Evolutionary conservation across 2,797 vertebrate genomes (phyloP), one percentile per base, ranked within the genome.

Genomic region (Poliocrania exsul): DNA sequence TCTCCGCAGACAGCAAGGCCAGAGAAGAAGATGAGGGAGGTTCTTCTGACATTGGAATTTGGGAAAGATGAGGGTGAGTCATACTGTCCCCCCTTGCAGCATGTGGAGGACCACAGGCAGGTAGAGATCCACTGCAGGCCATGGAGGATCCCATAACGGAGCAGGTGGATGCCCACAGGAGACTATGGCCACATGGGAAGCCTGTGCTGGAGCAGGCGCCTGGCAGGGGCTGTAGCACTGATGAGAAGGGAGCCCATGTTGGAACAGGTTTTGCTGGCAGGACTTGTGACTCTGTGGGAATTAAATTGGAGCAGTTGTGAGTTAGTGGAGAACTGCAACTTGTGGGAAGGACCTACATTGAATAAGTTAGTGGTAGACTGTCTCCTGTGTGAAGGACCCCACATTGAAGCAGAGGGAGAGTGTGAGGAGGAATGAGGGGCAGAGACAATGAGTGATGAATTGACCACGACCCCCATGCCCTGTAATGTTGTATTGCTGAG

Each of bases 401-500:
- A 31, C 2, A 0, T 9, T 56, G n/a, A 44, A 69, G 35, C 24
- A 79, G 15, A 11, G 18, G 4, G 50, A 25, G 8, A 28, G 13
- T 33, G 11, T 73, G 38, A 74, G 23, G 9, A 78, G 16, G 24
- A 65, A 44, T 38, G 46, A 71, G 4, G 2, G 13, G 13, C 17
- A 70, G 13, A 44, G 4, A 31, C 3, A 42, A 14, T 1, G 2
- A 0, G 0, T 17, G 11, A 53, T 40, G 35, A 44, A 49, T 13
- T 60, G 24, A 25, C 25, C 49, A 49, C 13, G 60, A 28, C 2
- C 3, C 6, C 49, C 12, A 13, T 10, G 50, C 16, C 5, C 5
- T 3, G 2, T 10, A 8, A 3, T 8, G 6, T 5, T 38, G 10
- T 0, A 0, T 3, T 2, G 3, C 4, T 10, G 2, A 1, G 2